A percentile compares a stretch with the other conserved stretches of the same genome.
phyloP scores from a whole-genome alignment of 1,140 invertebrate genomes.

The Sogatella furcifera region DNA sequence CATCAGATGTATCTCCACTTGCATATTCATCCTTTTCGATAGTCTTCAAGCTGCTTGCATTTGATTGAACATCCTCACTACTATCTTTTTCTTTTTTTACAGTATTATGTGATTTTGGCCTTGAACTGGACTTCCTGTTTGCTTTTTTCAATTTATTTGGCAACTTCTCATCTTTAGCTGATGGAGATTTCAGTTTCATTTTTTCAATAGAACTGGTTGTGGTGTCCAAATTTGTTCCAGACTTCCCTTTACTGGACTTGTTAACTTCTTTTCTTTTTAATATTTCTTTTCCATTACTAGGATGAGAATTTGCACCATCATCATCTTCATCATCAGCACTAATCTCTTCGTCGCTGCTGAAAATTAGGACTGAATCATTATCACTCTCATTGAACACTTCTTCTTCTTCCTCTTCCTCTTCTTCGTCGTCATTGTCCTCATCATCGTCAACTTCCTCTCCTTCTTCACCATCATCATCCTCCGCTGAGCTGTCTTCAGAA shows the following conservation, averaged over 20 bases:
- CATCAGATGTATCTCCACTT: conserved; percentile 68
- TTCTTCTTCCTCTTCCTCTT: conserved; percentile 17
- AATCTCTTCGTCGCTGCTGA: conserved; percentile 15
- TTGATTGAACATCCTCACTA: conserved; percentile 4
- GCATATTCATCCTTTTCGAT: conserved; percentile 28
- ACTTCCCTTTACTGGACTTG: not conserved
- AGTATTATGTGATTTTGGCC: conserved; percentile 12
- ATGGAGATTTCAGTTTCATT: not conserved
- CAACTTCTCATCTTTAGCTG: not conserved
- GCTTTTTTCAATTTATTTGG: conserved; percentile 24
- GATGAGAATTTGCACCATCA: conserved; percentile 22
- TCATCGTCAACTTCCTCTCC: conserved; percentile 24
- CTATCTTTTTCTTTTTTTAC: conserved; percentile 13
- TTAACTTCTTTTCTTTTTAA: conserved; percentile 19
- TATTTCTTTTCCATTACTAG: conserved; percentile 27
- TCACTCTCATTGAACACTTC: conserved; percentile 11
- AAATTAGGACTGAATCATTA: conserved; percentile 7
- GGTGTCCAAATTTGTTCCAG: not conserved
- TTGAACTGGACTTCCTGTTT: conserved; percentile 14
- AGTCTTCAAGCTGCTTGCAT: conserved; percentile 21
- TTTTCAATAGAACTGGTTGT: not conserved
- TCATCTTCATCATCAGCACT: conserved; percentile 13
- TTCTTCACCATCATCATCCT: conserved; percentile 23
- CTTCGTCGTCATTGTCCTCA: conserved; percentile 12
- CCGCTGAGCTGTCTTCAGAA: conserved; percentile 28